Evolutionary conservation across 2,113 vertebrate genomes (phyloP).

Genomic region (Tenrec ecaudatus): DNA sequence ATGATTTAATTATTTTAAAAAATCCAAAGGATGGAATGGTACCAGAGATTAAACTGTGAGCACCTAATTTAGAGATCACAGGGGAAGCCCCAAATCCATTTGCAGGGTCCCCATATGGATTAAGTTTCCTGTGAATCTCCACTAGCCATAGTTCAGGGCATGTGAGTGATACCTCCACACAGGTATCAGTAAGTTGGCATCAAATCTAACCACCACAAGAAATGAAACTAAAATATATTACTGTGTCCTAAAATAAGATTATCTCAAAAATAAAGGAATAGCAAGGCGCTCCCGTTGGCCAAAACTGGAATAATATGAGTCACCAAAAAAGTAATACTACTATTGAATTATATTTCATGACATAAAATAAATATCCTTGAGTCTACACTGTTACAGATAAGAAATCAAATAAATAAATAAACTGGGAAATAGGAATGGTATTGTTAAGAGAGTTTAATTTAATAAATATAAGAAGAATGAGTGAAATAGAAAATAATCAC

Average conservation of each 20-base stretch:
- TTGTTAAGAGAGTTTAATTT: background rate
- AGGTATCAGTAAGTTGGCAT: no score
- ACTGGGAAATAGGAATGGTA: background rate
- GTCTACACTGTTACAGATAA: background rate
- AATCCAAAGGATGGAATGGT: no score
- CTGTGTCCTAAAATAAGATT: background rate
- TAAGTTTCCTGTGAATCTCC: no score
- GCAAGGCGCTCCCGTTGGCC: background rate
- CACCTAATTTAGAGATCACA: no score
- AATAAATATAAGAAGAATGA: background rate
- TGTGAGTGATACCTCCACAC: no score
- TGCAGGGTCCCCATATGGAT: no score
- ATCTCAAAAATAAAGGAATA: background rate
- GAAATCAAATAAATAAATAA: background rate
- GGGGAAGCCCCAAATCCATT: no score
- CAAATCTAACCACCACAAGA: no score
- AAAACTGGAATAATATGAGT: background rate
- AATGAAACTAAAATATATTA: background rate
- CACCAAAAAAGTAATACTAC: background rate
- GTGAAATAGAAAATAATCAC: background rate
- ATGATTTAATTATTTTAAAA: no score
- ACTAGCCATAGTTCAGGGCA: no score
- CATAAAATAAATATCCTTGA: background rate
- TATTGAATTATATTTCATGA: background rate
- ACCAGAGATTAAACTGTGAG: no score